phyloP scores from a whole-genome alignment of 1,140 invertebrate species.

The Phenacoccus solenopsis region DNA sequence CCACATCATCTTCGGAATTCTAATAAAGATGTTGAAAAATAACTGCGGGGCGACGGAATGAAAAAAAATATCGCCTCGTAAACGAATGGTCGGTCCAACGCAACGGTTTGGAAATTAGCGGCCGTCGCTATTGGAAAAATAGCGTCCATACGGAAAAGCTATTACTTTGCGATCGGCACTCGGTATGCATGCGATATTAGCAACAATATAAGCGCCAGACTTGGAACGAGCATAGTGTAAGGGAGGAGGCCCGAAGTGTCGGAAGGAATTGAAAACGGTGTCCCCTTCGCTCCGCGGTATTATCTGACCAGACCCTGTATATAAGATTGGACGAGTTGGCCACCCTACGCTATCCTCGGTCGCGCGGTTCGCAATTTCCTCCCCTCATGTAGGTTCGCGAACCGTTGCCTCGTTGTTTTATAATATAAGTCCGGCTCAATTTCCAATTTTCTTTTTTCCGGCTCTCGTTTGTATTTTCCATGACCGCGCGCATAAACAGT shows the following conservation, averaged over 20 bases:
- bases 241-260: neutral
- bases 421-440: constrained; percentile 16
- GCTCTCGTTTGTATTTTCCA: constrained; percentile 7
- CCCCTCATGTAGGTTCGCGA: neutral
- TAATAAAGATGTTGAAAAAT: no score
- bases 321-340: neutral
- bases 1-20: no score
- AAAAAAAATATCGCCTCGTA: no score
- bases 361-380: constrained; percentile 4
- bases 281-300: neutral
- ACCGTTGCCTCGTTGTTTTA: constrained; percentile 13
- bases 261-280: constrained; percentile 11
- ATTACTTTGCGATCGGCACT: constrained; percentile 14
- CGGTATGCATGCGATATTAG: constrained; percentile 16
- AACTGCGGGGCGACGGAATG: no score
- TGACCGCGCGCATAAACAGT: constrained; percentile 12
- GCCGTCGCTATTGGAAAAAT: neutral
- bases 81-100: no score
- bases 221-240: neutral
- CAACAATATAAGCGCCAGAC: constrained; percentile 15
- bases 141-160: constrained; percentile 15
- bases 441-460: constrained; percentile 16
- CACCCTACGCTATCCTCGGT: neutral
- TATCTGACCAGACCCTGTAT: neutral
- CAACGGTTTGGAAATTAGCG: neutral